Conservation (phyloP, 2,888 invertebrate genomes). For the Euplagia quadripunctaria region DNA sequence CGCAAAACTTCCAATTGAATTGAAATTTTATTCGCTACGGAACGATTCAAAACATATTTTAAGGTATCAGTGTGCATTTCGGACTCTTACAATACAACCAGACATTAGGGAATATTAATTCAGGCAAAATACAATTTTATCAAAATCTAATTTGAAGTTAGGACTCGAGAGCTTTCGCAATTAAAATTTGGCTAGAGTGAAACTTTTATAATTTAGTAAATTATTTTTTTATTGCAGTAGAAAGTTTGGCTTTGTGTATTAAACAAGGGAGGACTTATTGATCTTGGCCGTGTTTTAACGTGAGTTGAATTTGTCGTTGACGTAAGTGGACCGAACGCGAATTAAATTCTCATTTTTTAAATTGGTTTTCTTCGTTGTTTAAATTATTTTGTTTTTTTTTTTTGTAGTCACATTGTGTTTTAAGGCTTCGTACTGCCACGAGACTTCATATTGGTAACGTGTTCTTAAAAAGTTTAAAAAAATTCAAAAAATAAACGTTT, state of each 20-base stretch:
- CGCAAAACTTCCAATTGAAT: constrained; percentile 21
- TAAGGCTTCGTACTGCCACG: no score
- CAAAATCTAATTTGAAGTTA: constrained; percentile 22
- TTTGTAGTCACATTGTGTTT: no score
- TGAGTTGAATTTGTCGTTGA: background rate
- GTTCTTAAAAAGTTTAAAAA: no score
- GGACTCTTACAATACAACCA: constrained; percentile 2
- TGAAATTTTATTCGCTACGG: constrained; percentile 16
- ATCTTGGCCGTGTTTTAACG: background rate
- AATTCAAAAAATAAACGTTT: no score
- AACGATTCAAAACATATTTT: constrained; percentile 18
- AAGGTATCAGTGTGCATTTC: constrained; percentile 19
- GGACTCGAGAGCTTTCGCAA: constrained; percentile 17
- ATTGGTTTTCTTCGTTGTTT: no score
- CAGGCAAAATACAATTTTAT: constrained; percentile 6
- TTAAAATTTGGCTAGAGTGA: constrained; percentile 30
- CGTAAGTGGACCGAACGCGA: background rate
- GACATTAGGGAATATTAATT: constrained; percentile 15
- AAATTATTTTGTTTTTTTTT: no score
- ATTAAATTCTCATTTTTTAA: background rate
- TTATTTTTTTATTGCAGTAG: constrained; percentile 27
- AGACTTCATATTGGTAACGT: no score
- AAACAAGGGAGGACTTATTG: constrained; percentile 9
- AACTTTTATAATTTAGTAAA: constrained; percentile 32
- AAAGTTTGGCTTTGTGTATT: constrained; percentile 14